phyloP scores from a whole-genome alignment of 2,888 invertebrate genomes.

The Mesorhabditis sp. region DNA sequence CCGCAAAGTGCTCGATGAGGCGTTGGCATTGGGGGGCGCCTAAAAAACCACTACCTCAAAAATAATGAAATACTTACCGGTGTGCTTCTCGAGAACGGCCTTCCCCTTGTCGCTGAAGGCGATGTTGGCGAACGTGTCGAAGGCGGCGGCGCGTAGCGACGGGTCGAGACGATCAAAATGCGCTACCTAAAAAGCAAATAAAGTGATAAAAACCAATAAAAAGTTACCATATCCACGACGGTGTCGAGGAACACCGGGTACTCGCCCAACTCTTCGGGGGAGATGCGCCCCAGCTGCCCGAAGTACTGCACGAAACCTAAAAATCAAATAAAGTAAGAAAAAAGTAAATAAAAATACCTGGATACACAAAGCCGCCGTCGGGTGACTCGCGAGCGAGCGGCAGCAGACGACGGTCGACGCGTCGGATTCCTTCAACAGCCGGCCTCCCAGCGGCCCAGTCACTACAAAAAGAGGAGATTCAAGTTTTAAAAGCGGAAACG shows the following conservation, averaged over 20 bases:
- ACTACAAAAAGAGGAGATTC: background rate
- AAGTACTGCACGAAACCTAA: background rate
- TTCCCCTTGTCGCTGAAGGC: background rate
- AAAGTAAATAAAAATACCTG: background rate
- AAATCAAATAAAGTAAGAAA: background rate
- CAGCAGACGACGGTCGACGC: background rate
- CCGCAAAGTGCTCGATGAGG: too few species aligned
- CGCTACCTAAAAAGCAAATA: background rate
- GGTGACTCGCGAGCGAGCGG: background rate
- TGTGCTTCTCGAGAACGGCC: background rate
- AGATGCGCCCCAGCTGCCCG: background rate
- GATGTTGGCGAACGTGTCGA: background rate
- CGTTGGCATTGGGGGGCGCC: too few species aligned
- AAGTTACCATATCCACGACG: background rate
- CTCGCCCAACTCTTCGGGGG: background rate
- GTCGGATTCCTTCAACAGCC: background rate
- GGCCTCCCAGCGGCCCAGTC: background rate
- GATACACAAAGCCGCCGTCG: background rate
- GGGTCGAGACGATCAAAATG: slow-evolving; percentile 2
- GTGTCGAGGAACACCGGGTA: slow-evolving; percentile 1
- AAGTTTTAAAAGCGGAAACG: background rate
- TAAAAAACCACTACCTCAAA: too few species aligned
- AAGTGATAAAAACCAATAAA: background rate
- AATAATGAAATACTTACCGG: background rate
- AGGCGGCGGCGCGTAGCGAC: background rate